A percentile compares a stretch with the other conserved stretches of the same genome.
phyloP scores from a whole-genome alignment of 2,888 invertebrate genomes.

The Cheilosia grossa region DNA sequence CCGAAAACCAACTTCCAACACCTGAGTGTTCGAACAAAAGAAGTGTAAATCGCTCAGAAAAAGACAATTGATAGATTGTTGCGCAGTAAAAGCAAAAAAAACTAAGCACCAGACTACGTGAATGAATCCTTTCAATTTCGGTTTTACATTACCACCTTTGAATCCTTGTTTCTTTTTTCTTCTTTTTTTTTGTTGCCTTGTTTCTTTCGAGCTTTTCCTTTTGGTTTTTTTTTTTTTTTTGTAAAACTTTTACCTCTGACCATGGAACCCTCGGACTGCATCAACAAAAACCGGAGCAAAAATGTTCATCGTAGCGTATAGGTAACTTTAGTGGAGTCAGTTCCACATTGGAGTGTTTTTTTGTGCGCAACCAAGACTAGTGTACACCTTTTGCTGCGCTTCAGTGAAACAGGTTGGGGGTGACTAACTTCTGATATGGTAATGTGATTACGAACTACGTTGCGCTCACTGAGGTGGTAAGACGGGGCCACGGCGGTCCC shows the following conservation, averaged over 20 bases:
- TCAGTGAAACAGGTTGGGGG: constrained; percentile 31
- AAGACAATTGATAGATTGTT: constrained; percentile 67
- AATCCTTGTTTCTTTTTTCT: constrained; percentile 16
- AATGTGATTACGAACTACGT: constrained; percentile 66
- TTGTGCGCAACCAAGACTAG: neutral
- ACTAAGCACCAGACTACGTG: constrained; percentile 58
- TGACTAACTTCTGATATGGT: constrained; percentile 69
- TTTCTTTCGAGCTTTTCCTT: neutral
- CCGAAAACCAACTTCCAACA: constrained; percentile 16
- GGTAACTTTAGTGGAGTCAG: constrained; percentile 46
- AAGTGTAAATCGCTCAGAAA: constrained; percentile 69
- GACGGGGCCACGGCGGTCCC: neutral
- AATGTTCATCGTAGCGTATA: constrained; percentile 38
- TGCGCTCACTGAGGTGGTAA: constrained; percentile 46
- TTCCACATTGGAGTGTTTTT: constrained; percentile 3
- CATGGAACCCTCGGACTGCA: constrained; percentile 27
- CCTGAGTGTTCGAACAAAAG: constrained; percentile 48
- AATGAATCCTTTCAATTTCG: constrained; percentile 70
- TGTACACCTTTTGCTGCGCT: constrained; percentile 27
- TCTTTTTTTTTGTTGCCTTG: neutral
- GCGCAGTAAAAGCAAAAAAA: constrained; percentile 47
- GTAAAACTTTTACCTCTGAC: constrained; percentile 34
- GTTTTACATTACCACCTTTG: constrained; percentile 39
- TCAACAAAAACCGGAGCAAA: constrained; percentile 4
- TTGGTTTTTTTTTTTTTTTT: neutral